A percentile compares a stretch with the other conserved stretches of the same genome.
Conservation (phyloP, 2,113 vertebrate genomes). For the Ranitomeya variabilis region DNA sequence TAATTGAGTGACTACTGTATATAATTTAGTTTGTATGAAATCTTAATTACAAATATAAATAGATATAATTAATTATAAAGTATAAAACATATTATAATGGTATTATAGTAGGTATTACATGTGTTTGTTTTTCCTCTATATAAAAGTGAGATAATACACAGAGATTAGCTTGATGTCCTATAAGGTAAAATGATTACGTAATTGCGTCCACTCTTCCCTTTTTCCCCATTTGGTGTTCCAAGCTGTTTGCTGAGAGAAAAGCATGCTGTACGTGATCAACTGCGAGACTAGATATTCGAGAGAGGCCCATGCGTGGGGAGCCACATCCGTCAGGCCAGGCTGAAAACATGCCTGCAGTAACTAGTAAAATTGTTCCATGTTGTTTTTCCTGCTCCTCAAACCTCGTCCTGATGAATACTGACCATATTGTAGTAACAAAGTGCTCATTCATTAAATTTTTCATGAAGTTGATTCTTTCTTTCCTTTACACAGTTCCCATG, state of each 20-base stretch:
- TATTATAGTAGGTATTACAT: not conserved
- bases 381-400: conserved; percentile 49
- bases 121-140: not conserved
- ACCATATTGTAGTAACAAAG: conserved; percentile 45
- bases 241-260: conserved; percentile 31
- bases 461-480: conserved; percentile 28
- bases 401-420: conserved; percentile 42
- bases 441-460: conserved; percentile 35
- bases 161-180: not conserved
- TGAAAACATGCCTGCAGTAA: conserved; percentile 40
- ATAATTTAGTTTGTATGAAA: no score
- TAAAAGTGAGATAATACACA: not conserved
- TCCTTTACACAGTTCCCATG: conserved; percentile 25
- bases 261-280: conserved; percentile 28
- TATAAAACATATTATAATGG: no score
- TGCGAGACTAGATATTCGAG: conserved; percentile 39
- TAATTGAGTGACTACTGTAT: no score
- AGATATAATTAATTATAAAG: no score
- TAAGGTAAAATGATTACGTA: not conserved
- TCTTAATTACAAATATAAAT: no score
- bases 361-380: conserved; percentile 45
- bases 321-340: conserved; percentile 38
- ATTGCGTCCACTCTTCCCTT: not conserved
- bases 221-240: not conserved
- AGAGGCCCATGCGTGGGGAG: conserved; percentile 41